Evolutionary conservation across 1,140 invertebrate species (phyloP).

Genomic region (Aporrectodea caliginosa): DNA sequence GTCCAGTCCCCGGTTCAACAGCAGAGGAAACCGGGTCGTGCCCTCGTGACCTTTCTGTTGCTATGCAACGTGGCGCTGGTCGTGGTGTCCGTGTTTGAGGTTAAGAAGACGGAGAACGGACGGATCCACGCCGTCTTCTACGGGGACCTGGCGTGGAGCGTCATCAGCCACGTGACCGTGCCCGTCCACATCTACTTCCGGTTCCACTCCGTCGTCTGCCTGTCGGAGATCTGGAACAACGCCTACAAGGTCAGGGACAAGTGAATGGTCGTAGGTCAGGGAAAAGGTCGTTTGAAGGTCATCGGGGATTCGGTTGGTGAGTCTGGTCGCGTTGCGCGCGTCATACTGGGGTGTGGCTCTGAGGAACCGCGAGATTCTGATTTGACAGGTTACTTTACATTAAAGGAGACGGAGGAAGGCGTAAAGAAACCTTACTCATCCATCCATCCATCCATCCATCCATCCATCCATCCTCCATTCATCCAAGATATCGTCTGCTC

Average conservation of each 20-base stretch:
- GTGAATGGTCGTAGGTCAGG: too few relatives aligned
- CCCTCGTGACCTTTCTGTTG: slow-evolving; percentile 72
- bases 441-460: too few relatives aligned
- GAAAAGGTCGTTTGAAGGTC: too few relatives aligned
- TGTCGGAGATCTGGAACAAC: slow-evolving; percentile 85
- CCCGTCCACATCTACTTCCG: slow-evolving; percentile 93
- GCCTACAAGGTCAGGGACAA: not conserved
- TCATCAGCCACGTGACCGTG: slow-evolving; percentile 92
- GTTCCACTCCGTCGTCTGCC: slow-evolving; percentile 91
- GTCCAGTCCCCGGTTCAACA: slow-evolving; percentile 45
- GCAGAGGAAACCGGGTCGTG: slow-evolving; percentile 68
- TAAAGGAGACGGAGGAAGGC: too few relatives aligned
- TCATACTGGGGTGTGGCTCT: not conserved
- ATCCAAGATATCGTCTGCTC: too few relatives aligned
- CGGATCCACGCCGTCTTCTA: slow-evolving; percentile 71
- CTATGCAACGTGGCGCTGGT: slow-evolving; percentile 76
- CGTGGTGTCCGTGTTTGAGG: slow-evolving; percentile 82
- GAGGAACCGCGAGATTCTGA: not conserved
- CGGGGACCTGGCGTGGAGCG: slow-evolving; percentile 94
- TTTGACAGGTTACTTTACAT: too few relatives aligned
- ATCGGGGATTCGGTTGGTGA: not conserved
- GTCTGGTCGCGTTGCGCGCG: not conserved
- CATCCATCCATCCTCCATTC: too few relatives aligned
- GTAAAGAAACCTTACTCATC: too few relatives aligned
- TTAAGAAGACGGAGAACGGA: slow-evolving; percentile 35